phyloP scores from a whole-genome alignment of 2,113 vertebrate genomes.

The Oenanthe melanoleuca region DNA sequence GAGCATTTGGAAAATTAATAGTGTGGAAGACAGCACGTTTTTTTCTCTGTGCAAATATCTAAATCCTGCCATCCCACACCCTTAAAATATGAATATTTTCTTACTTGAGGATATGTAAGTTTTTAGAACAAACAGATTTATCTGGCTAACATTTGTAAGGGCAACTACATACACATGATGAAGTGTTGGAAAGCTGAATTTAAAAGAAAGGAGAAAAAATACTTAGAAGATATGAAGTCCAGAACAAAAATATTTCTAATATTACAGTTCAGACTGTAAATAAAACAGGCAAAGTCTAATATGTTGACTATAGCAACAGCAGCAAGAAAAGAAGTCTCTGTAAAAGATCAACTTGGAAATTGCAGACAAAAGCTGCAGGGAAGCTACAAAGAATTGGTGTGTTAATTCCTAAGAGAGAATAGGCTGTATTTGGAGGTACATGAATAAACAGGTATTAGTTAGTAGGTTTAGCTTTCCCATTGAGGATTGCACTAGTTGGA shows the following conservation, averaged over 20 bases:
- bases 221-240: background rate
- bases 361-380: background rate
- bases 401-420: background rate
- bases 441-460: background rate
- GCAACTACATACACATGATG: background rate
- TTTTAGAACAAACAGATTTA: background rate
- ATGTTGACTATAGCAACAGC: background rate
- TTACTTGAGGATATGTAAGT: background rate
- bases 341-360: background rate
- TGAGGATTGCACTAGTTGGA: background rate
- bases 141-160: background rate
- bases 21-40: background rate
- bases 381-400: background rate
- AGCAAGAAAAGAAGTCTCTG: background rate
- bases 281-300: background rate
- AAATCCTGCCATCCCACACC: background rate
- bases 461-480: background rate
- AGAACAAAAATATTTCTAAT: background rate
- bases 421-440: background rate
- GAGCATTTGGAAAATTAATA: background rate
- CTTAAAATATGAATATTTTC: background rate
- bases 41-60: background rate
- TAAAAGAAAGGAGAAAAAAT: background rate
- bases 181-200: background rate
- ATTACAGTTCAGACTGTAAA: background rate